Percentiles rank a stretch among this genome's conserved stretches.
Evolutionary conservation across 2,113 vertebrate species (phyloP).

Genomic region (Rhineura floridana): DNA sequence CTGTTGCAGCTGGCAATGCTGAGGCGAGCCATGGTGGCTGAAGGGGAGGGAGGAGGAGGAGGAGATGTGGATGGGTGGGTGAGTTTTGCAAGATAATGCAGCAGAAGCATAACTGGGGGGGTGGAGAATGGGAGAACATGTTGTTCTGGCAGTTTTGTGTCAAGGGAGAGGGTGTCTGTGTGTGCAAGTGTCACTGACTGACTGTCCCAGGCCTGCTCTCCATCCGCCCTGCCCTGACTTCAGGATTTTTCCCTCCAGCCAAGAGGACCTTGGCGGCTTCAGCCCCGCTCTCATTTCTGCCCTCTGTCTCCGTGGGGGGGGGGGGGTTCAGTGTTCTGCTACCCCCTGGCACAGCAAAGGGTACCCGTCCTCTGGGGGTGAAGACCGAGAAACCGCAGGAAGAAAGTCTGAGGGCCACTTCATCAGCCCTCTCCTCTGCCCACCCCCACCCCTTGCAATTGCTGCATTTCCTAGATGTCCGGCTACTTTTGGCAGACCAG

Average conservation of each 20-base stretch:
- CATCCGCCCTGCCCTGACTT: neutral
- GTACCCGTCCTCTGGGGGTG: no score
- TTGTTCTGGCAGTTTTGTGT: no score
- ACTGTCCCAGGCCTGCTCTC: no score
- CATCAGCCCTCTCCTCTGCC: accelerated
- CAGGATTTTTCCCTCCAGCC: neutral
- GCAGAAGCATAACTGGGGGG: neutral
- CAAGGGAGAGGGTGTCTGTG: no score
- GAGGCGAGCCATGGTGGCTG: neutral
- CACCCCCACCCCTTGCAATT: neutral
- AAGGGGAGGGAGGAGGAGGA: neutral
- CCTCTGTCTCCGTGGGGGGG: neutral
- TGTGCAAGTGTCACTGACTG: no score
- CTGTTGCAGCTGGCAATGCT: neutral
- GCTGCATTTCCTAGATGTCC: no score
- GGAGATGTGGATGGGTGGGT: no score
- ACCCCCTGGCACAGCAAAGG: no score
- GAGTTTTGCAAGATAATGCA: neutral
- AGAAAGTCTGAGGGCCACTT: neutral
- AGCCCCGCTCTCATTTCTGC: neutral
- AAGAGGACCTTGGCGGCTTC: neutral
- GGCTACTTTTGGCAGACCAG: neutral
- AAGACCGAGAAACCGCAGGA: no score
- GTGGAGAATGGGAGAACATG: neutral
- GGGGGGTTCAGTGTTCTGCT: neutral